Percentiles rank a stretch among this genome's conserved stretches.
phyloP scores from a whole-genome alignment of 1,140 invertebrate species.

The Alviniconcha marisindica region DNA sequence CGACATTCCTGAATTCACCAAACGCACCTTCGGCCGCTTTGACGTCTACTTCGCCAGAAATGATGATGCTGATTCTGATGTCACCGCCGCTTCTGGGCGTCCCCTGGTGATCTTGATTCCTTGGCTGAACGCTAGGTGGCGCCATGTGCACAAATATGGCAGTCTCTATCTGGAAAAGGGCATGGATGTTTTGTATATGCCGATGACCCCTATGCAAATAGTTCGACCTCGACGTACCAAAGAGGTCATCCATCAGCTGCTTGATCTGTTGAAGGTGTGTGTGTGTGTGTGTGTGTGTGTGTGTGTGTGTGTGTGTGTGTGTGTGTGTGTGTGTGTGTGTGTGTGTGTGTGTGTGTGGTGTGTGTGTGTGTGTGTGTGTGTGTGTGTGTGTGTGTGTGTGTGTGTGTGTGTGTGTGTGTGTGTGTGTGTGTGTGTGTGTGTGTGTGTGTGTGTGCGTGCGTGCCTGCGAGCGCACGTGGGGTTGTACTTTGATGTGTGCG shows the following conservation, averaged over 20 bases:
- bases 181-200: not conserved
- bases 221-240: not conserved
- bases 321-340: conserved; percentile 14
- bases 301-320: not conserved
- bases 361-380: conserved; percentile 1
- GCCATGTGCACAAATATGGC: conserved; percentile 1
- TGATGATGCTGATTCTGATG: not conserved
- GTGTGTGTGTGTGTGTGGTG: too few relatives aligned
- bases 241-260: not conserved
- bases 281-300: not conserved
- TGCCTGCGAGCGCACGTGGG: not conserved
- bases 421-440: too few relatives aligned
- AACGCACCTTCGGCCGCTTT: not conserved
- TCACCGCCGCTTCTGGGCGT: not conserved
- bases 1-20: not conserved
- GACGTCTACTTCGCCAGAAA: not conserved
- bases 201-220: not conserved
- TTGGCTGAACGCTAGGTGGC: not conserved
- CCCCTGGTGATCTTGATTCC: conserved; percentile 15
- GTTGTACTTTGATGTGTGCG: not conserved
- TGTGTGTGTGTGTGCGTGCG: too few relatives aligned
- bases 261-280: not conserved
- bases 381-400: not conserved
- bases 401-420: too few relatives aligned
- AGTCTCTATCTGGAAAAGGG: not conserved